These are phyloP conservation scores for Drosophila nigrodunni DNA, from an alignment of 1,140 invertebrate genomes.

Conservation along the genomic window DNA sequence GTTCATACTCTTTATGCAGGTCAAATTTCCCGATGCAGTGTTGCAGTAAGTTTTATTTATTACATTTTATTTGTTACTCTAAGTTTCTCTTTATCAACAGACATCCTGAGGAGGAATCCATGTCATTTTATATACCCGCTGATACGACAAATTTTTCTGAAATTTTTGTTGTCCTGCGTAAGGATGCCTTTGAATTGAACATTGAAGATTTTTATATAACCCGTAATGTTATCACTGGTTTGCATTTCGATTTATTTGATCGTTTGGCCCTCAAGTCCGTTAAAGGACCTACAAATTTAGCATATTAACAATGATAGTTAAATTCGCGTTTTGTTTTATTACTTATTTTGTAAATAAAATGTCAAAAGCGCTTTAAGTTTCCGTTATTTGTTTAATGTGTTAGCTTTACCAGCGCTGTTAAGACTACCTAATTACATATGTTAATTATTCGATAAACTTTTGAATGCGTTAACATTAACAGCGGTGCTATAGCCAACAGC, in stretches of 20 bases:
- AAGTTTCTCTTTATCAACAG: constrained; percentile 7
- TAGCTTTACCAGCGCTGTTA: no score
- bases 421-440: no score
- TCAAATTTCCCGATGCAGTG: constrained; percentile 56
- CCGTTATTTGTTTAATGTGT: neutral
- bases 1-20: constrained; percentile 53
- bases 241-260: constrained; percentile 21
- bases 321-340: neutral
- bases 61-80: neutral
- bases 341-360: neutral
- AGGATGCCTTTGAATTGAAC: constrained; percentile 66
- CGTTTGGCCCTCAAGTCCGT: constrained; percentile 2
- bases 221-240: constrained; percentile 42
- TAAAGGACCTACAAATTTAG: neutral
- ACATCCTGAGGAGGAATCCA: constrained; percentile 8
- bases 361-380: neutral
- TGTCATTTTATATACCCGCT: constrained; percentile 49
- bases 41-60: constrained; percentile 42
- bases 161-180: constrained; percentile 53
- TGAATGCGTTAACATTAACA: neutral
- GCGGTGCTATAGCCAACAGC: no score
- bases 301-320: neutral
- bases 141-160: constrained; percentile 42
- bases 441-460: neutral
- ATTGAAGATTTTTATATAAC: constrained; percentile 67